A percentile compares a stretch with the other conserved stretches of the same genome.
phyloP scores from a whole-genome alignment of 2,113 vertebrate species.

The Strix uralensis region DNA sequence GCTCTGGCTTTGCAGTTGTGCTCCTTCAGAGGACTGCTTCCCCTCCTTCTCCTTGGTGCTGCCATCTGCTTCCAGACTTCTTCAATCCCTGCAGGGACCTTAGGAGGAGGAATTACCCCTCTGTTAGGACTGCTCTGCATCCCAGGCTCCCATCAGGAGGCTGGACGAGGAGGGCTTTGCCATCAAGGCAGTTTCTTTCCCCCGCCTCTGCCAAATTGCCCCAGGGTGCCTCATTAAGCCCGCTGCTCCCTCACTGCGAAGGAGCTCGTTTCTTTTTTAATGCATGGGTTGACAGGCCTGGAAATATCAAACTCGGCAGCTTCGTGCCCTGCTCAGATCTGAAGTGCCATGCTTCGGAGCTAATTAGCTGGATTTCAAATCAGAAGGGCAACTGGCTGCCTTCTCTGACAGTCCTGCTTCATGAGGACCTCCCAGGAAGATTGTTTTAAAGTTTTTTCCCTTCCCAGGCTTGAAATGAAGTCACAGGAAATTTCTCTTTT shows the following conservation, averaged over 20 bases:
- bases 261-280: background rate
- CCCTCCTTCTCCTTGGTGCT: background rate
- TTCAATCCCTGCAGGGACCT: background rate
- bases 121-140: background rate
- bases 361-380: slow-evolving; percentile 60
- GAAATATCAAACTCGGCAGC: slow-evolving; percentile 41
- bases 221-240: slow-evolving; percentile 45
- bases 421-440: slow-evolving; percentile 42
- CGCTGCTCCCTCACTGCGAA: background rate
- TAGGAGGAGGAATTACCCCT: background rate
- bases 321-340: background rate
- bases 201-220: background rate
- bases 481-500: background rate
- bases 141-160: background rate
- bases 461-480: background rate
- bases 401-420: slow-evolving; percentile 28
- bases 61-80: background rate
- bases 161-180: background rate
- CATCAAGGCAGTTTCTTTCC: background rate
- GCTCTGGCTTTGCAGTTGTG: background rate
- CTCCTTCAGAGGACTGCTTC: background rate
- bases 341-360: background rate
- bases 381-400: background rate
- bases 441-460: background rate
- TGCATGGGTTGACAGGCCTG: background rate